A percentile compares a stretch with the other conserved stretches of the same genome.
Conservation (phyloP, 1,140 invertebrate genomes). For the Marisa cornuarietis region DNA sequence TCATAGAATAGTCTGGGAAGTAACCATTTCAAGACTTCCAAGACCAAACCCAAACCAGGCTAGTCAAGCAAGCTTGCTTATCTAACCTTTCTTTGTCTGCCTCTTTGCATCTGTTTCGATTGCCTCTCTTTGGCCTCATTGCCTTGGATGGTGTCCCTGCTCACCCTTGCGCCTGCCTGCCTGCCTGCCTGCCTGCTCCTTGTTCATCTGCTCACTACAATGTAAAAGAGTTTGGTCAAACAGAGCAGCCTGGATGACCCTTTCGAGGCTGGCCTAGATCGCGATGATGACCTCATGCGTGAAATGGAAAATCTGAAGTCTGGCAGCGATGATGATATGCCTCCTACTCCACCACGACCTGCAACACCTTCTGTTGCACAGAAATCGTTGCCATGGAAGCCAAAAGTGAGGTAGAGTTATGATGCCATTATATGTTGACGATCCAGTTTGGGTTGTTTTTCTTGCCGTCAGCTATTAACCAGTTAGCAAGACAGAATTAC, state of each 20-base stretch:
- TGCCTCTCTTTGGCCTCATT: conserved; percentile 17
- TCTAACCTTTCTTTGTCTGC: conserved; percentile 47
- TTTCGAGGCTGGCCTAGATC: conserved; percentile 62
- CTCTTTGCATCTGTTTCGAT: conserved; percentile 30
- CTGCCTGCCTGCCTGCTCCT: conserved; percentile 16
- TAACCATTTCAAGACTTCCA: not conserved
- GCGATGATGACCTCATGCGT: conserved; percentile 50
- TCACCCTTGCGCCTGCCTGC: conserved; percentile 7
- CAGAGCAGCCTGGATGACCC: conserved; percentile 92
- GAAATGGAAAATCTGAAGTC: conserved; percentile 24
- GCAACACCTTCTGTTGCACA: conserved; percentile 52
- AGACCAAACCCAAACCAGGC: conserved; percentile 23
- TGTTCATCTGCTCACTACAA: conserved; percentile 26
- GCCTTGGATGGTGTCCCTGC: conserved; percentile 24
- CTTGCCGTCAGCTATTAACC: too few relatives aligned
- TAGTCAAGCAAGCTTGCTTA: conserved; percentile 39
- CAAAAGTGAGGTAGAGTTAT: conserved; percentile 79
- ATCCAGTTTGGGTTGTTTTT: too few relatives aligned
- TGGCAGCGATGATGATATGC: conserved; percentile 58
- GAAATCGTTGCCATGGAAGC: conserved; percentile 87
- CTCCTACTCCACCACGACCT: conserved; percentile 58
- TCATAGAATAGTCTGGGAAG: too few relatives aligned
- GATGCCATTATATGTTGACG: not conserved
- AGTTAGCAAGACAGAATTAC: too few relatives aligned
- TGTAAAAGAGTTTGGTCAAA: conserved; percentile 82